Base-by-base conservation (phyloP, 2,113 vertebrate genomes). In the Cinclus cinclus region DNA sequence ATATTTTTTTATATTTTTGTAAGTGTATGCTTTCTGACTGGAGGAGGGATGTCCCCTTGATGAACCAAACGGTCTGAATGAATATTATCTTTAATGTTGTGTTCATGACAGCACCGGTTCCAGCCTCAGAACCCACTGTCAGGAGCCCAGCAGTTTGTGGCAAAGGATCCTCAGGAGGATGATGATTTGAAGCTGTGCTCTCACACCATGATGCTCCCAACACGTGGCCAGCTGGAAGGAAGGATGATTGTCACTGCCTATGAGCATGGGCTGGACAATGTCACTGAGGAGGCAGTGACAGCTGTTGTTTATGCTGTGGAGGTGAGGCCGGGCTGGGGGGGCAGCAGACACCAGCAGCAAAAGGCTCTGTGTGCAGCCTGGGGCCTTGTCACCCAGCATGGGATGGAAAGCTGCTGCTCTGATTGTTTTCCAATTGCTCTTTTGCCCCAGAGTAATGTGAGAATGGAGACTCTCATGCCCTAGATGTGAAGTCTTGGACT, bases 171-270 rank as follows among this genome's bases (percentile, higher is more conserved):
- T 63, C 97, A 98, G 28, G 99, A 99, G 82, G 99, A 99, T 16
- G 99, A 99, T 3, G 99, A 99, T 91, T 89, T 99, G 95, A 99
- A 99, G 68, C 98, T 99, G 20, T 99, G 99, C 23, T 98, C 99
- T 37, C 99, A 99, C 81, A 99, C 99, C 2, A 98, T 99, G 97
- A 98, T 99, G 93, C 98, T 99, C 77, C 99, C 99, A 71, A 99
- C 98, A 0, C 97, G 99, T 42, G 99, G 99, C 18, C 99, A 99
- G 94, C 97, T 99, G 27, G 99, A 99, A 93, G 99, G 99, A 49
- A 98, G 99, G 35, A 99, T 99, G 99, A 99, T 99, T 25, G 99
- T 99, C 75, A 99, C 98, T 0, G 99, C 99, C 1, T 99, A 99
- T 7, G 99, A 99, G 96, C 98, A 99, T 0, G 99, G 99, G 53